These are phyloP conservation scores for Gobionotothen gibberifrons DNA, from an alignment of 2,797 vertebrate species.

Conservation along the genomic window DNA sequence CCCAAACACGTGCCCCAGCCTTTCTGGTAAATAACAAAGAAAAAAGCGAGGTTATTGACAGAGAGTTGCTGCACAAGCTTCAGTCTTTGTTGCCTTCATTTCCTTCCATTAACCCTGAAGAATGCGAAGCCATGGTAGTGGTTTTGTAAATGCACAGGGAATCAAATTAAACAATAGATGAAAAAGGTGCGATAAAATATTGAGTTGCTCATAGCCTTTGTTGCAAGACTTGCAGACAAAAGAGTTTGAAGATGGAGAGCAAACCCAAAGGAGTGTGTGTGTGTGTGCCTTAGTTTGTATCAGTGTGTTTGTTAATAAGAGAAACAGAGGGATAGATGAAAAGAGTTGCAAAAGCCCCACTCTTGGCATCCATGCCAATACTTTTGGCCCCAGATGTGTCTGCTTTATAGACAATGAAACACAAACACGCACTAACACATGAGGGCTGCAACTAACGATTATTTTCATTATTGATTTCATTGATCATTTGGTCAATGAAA, in stretches of 20 bases:
- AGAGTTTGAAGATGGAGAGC: conserved; percentile 40
- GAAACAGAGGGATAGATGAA: not conserved
- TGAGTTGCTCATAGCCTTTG: conserved; percentile 51
- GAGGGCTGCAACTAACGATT: no score
- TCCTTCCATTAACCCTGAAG: conserved; percentile 34
- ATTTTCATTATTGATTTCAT: no score
- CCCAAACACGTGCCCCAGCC: conserved; percentile 35
- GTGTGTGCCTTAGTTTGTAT: conserved; percentile 8
- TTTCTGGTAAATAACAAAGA: conserved; percentile 57
- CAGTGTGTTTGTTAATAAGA: conserved; percentile 25
- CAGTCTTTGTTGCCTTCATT: conserved; percentile 56
- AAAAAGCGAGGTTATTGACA: conserved; percentile 46
- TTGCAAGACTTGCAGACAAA: conserved; percentile 49
- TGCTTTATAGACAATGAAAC: conserved; percentile 22
- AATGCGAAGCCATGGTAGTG: conserved; percentile 17
- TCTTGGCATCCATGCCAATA: conserved; percentile 9
- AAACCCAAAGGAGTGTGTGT: conserved; percentile 18
- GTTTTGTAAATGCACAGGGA: conserved; percentile 22
- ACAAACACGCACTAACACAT: conserved; percentile 21
- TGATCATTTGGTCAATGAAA: no score
- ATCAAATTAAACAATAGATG: conserved; percentile 58
- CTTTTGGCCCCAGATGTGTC: conserved; percentile 33
- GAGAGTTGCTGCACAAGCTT: conserved; percentile 42
- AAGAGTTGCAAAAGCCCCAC: conserved; percentile 13
- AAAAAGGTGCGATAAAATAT: conserved; percentile 67